Evolutionary conservation across 1,140 invertebrate genomes (phyloP).

Genomic region (Drosophila orosa): DNA sequence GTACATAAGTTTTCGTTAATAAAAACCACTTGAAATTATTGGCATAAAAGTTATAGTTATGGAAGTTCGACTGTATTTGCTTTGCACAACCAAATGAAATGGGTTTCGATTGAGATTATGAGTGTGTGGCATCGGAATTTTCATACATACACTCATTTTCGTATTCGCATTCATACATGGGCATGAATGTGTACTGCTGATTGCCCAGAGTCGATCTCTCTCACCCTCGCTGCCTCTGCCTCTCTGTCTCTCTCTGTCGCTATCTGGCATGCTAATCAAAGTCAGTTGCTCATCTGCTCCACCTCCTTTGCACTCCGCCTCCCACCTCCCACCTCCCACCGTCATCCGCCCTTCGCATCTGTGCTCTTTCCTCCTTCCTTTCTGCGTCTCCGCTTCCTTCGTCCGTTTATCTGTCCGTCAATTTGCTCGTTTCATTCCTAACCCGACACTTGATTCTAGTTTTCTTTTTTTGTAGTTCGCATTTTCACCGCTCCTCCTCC

Average conservation of each 20-base stretch:
- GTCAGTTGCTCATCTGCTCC: constrained; percentile 41
- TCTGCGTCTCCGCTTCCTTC: constrained; percentile 11
- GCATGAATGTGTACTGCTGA: constrained; percentile 35
- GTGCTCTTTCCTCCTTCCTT: not conserved
- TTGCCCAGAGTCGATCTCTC: constrained; percentile 29
- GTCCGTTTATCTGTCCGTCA: constrained; percentile 50
- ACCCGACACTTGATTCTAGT: constrained; percentile 74
- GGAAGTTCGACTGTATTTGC: constrained; percentile 24
- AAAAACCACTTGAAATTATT: not conserved
- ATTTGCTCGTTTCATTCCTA: constrained; percentile 63
- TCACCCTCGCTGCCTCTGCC: not conserved
- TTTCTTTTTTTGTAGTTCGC: constrained; percentile 40
- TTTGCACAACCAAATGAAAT: constrained; percentile 40
- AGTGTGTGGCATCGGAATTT: constrained; percentile 16
- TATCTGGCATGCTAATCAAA: constrained; percentile 60
- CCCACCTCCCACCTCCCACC: constrained; percentile 1
- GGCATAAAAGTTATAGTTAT: not conserved
- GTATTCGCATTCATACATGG: constrained; percentile 23
- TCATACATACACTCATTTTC: constrained; percentile 5
- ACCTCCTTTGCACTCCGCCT: constrained; percentile 14
- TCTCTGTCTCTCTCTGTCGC: constrained; percentile 13
- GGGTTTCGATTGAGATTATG: constrained; percentile 9
- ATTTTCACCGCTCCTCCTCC: constrained; percentile 11
- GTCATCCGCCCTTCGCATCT: constrained; percentile 11
- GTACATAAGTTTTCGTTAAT: not conserved